Evolutionary conservation across 1,140 invertebrate genomes (phyloP).

Genomic region (Drosophila melanica): DNA sequence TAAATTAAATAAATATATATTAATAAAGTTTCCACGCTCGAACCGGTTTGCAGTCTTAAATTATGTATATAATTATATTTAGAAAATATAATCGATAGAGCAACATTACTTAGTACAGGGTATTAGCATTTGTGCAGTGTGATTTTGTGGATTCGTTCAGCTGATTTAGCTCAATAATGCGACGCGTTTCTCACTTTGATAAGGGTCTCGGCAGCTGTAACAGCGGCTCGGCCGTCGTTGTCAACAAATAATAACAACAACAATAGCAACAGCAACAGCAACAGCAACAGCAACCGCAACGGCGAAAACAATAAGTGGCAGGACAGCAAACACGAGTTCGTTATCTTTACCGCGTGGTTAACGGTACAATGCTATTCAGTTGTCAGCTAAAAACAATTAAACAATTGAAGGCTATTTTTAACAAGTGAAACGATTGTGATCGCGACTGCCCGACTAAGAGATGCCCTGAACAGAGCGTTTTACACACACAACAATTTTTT

Average conservation of each 20-base stretch:
- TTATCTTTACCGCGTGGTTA: slow-evolving; percentile 39
- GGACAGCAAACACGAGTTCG: slow-evolving; percentile 36
- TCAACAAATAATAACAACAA: slow-evolving; percentile 31
- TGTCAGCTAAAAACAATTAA: neutral
- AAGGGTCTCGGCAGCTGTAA: slow-evolving; percentile 25
- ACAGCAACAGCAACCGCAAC: neutral
- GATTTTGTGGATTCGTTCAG: slow-evolving; percentile 12
- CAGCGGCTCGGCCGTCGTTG: slow-evolving; percentile 20
- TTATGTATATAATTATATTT: no score
- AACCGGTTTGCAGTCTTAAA: no score
- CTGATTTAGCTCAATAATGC: slow-evolving; percentile 48
- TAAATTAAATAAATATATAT: no score
- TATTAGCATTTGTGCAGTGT: neutral
- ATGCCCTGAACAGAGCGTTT: no score
- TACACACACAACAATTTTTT: no score
- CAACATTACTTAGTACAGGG: no score
- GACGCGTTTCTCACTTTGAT: slow-evolving; percentile 42
- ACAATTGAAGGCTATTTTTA: no score
- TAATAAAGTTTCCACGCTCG: no score
- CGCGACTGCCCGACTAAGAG: no score
- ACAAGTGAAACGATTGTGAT: no score
- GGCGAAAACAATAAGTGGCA: slow-evolving; percentile 29
- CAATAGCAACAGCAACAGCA: slow-evolving; percentile 11
- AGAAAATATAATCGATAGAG: no score
- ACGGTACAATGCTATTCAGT: slow-evolving; percentile 7